phyloP scores from a whole-genome alignment of 2,113 vertebrate genomes.

The Saccopteryx leptura region DNA sequence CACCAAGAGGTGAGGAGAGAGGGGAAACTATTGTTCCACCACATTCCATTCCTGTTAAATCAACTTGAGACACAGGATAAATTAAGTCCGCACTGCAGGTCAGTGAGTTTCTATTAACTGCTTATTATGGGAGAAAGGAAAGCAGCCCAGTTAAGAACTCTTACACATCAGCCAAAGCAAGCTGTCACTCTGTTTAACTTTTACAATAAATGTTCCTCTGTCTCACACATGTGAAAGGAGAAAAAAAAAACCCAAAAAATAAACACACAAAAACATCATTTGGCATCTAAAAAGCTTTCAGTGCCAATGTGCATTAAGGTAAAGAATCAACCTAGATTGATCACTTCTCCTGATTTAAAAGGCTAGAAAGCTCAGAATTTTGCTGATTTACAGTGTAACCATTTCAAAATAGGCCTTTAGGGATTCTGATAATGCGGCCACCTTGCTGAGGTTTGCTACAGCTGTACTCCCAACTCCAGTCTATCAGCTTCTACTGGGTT shows the following conservation, averaged over 20 bases:
- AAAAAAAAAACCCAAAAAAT: neutral
- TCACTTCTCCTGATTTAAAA: slow-evolving; percentile 86
- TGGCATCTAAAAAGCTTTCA: slow-evolving; percentile 86
- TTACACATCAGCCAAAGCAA: slow-evolving; percentile 86
- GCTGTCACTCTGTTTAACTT: slow-evolving; percentile 89
- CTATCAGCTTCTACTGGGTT: neutral
- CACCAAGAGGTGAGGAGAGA: slow-evolving; percentile 76
- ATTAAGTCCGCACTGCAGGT: slow-evolving; percentile 89
- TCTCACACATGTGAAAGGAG: slow-evolving; percentile 81
- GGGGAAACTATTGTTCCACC: slow-evolving; percentile 84
- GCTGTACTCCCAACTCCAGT: neutral
- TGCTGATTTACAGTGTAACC: slow-evolving; percentile 18
- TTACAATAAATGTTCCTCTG: slow-evolving; percentile 84
- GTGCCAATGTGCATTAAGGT: slow-evolving; percentile 84
- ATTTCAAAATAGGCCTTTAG: slow-evolving; percentile 14
- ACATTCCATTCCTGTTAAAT: slow-evolving; percentile 89
- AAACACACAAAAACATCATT: slow-evolving; percentile 71
- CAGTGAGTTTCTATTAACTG: slow-evolving; percentile 89
- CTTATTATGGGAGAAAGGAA: slow-evolving; percentile 89
- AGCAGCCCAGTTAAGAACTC: slow-evolving; percentile 86
- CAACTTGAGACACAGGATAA: slow-evolving; percentile 87
- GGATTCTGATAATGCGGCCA: neutral
- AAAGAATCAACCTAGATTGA: slow-evolving; percentile 85
- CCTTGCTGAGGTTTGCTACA: neutral
- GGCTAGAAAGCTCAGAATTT: slow-evolving; percentile 81